Conservation (phyloP, 2,888 invertebrate species). For the Eurois occulta region DNA sequence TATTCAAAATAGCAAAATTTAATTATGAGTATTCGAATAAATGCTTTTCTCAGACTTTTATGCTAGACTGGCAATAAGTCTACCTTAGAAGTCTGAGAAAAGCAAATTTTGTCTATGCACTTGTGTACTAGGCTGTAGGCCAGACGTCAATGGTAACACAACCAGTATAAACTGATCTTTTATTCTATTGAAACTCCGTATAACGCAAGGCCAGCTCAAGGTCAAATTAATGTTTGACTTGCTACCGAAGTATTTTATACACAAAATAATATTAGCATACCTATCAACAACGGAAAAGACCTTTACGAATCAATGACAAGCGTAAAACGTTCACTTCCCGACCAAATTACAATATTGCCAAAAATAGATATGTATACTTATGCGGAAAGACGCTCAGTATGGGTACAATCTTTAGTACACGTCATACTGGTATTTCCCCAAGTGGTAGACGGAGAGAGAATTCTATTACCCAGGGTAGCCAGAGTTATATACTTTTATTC, state of each 20-base stretch:
- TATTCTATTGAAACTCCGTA: conserved; percentile 2
- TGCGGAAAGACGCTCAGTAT: neutral
- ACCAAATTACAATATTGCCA: conserved; percentile 6
- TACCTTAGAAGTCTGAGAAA: neutral
- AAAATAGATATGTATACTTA: conserved; percentile 7
- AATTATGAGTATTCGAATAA: neutral
- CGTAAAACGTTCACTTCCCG: conserved; percentile 21
- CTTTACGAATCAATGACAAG: conserved; percentile 26
- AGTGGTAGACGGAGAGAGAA: conserved; percentile 5
- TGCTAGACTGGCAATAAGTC: neutral
- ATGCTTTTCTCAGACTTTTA: neutral
- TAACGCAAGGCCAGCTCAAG: neutral
- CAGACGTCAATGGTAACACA: neutral
- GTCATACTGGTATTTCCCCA: conserved; percentile 21
- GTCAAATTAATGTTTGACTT: neutral
- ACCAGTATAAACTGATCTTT: neutral
- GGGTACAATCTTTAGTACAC: neutral
- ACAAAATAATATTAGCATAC: neutral
- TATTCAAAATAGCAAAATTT: neutral
- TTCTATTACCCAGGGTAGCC: neutral
- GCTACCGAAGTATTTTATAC: neutral
- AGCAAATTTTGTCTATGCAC: neutral
- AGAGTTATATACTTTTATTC: neutral
- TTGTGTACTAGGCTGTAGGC: neutral
- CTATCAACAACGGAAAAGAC: neutral